A percentile compares a stretch with the other conserved stretches of the same genome.
These are phyloP conservation scores for Allophyes oxyacanthae DNA, from an alignment of 2,888 invertebrate species.

Conservation along the genomic window DNA sequence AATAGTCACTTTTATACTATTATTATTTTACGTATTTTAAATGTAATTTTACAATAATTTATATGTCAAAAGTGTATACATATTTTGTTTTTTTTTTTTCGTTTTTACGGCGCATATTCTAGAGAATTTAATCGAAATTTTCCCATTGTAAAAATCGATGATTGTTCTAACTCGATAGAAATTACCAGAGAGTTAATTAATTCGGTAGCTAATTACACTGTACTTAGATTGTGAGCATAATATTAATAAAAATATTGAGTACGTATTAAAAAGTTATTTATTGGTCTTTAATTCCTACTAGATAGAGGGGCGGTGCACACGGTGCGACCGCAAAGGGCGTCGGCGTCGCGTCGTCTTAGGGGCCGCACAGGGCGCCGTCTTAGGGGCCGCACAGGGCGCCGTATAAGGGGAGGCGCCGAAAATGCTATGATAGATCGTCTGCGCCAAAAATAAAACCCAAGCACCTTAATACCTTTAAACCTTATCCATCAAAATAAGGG, in stretches of 20 bases:
- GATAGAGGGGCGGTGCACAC: too few species aligned
- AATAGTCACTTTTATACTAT: constrained; percentile 58
- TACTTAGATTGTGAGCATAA: constrained; percentile 87
- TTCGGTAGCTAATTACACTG: constrained; percentile 83
- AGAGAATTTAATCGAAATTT: constrained; percentile 45
- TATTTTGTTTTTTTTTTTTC: constrained; percentile 23
- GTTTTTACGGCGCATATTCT: constrained; percentile 34
- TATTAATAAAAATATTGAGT: constrained; percentile 81
- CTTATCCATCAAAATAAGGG: too few species aligned
- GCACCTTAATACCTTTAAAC: too few species aligned
- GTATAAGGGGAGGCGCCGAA: too few species aligned
- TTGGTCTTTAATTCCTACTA: constrained; percentile 4
- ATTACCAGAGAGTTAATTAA: constrained; percentile 82
- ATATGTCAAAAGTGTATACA: constrained; percentile 33
- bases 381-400: too few species aligned
- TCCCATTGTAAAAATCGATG: constrained; percentile 60
- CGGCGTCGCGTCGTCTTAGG: too few species aligned
- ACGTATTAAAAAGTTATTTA: constrained; percentile 58
- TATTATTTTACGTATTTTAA: constrained; percentile 48
- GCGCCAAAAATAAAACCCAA: too few species aligned
- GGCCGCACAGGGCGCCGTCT: too few species aligned
- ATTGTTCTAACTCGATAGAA: constrained; percentile 71
- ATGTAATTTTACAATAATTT: constrained; percentile 40
- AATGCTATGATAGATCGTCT: too few species aligned
- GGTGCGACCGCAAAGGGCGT: too few species aligned